These are phyloP conservation scores for Phymastichus coffea DNA, from an alignment of 1,140 invertebrate species.

Conservation along the genomic window DNA sequence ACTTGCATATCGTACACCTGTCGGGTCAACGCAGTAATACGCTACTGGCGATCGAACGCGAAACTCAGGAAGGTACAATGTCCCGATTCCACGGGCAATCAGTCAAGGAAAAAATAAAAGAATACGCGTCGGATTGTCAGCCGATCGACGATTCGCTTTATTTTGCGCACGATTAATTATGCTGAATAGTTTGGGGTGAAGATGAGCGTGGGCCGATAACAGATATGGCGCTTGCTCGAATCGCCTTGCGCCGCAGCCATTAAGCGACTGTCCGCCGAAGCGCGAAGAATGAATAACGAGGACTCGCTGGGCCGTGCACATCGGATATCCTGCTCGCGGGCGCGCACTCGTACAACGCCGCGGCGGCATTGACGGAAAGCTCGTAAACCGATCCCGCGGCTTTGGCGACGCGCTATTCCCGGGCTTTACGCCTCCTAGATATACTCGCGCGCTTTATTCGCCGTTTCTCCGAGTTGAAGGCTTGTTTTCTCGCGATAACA, in stretches of 20 bases:
- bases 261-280: conserved; percentile 33
- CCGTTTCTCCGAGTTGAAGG: no score
- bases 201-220: conserved; percentile 37
- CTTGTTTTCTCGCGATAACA: no score
- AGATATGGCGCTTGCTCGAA: conserved; percentile 30
- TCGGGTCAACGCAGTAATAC: neutral
- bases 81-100: conserved; percentile 29
- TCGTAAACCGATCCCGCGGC: conserved; percentile 15
- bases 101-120: conserved; percentile 33
- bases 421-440: no score
- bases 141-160: conserved; percentile 43
- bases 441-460: no score
- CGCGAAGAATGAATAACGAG: conserved; percentile 28
- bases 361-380: conserved; percentile 10
- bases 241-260: conserved; percentile 29
- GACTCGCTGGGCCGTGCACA: neutral
- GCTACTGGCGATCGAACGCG: conserved; percentile 24
- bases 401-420: no score
- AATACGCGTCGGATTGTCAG: no score
- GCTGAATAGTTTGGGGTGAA: conserved; percentile 37
- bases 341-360: neutral
- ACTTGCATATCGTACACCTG: neutral
- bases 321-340: conserved; percentile 29
- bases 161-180: conserved; percentile 45
- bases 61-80: conserved; percentile 40